Evolutionary conservation across 2,888 invertebrate species (phyloP), one percentile per base, ranked within the genome.

Genomic region (Gryllus longicercus): DNA sequence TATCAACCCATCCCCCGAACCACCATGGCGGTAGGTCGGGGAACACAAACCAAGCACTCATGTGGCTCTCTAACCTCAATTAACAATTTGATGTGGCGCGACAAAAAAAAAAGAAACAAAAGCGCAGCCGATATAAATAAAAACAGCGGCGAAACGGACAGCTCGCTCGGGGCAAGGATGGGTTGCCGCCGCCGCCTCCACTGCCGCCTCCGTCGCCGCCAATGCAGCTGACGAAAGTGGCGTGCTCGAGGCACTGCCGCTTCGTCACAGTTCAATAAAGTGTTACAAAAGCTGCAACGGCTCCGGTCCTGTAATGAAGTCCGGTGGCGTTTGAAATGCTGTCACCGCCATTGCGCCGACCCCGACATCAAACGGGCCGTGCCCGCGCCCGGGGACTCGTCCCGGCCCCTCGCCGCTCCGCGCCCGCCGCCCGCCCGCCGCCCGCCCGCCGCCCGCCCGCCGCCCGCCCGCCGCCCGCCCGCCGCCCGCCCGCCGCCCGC

Each of bases 171-270:
- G 38, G 38, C 38, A 38, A 38, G 38, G 38, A 38, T 38, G 8
- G 38, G 38, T 38, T 38, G 38, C 5, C 5, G 38, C 38, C 38
- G 38, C 38, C 8, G 8, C 5, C 38, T 38, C 63, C 63, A 63
- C 63, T 8, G 63, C n/a, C n/a, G n/a, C 63, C 63, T 63, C n/a
- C 63, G n/a, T 63, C 63, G n/a, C 63, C 63, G 8, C 63, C 63
- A 63, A 63, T 63, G 63, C 63, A 63, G n/a, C 63, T 63, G 63
- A 63, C 63, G 63, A 63, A 63, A 63, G 63, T 63, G n/a, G 63
- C 63, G 16, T 14, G 63, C 63, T 63, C 63, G 63, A n/a, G 63
- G 63, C 63, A n/a, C 63, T 38, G 38, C 38, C 38, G 38, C 38
- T 38, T 38, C 63, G 63, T 63, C 63, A 63, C 16, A 14, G 63